Evolutionary conservation across 2,797 vertebrate genomes (phyloP), one percentile per base, ranked within the genome.

Genomic region (Argyrosomus regius): DNA sequence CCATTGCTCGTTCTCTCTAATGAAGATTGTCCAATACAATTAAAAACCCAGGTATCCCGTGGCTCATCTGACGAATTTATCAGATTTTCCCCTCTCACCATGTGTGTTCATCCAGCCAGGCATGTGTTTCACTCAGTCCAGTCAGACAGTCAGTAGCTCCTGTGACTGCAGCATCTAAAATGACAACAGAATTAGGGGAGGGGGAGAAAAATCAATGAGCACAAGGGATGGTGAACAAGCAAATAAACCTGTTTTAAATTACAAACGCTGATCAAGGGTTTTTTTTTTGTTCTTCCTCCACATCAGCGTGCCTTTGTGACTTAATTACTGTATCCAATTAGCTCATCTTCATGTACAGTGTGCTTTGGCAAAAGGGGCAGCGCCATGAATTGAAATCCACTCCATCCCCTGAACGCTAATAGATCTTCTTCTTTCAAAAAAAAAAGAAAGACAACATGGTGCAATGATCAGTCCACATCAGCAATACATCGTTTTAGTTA

Each of bases 11-110:
- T 77, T 77, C 62, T 96, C 94, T 94, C 96, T 97, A 96, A 97
- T 97, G 96, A 96, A 97, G 96, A 96, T 96, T 95, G 95, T 96
- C 93, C 93, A 95, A 94, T 93, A 95, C 96, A 97, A 97, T 97
- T 97, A 97, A 96, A 91, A 97, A 95, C 93, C 92, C 80, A 95
- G 96, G 95, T 94, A 95, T 95, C 93, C 92, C 90, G 87, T 93
- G 91, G 93, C 93, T 93, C 74, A 89, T 93, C 93, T 96, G 95
- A 96, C 92, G 93, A 92, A 96, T 84, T 93, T 94, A 96, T 96
- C 74, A 91, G 91, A 92, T 91, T 54, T 22, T 2, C 43, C 20
- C 17, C 39, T 61, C 72, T 84, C 65, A 71, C 77, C 43, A 54
- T 79, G 70, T 85, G 61, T 87, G 78, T 89, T 85, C 72, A 90